A percentile compares a stretch with the other conserved stretches of the same genome.
These are phyloP conservation scores for Lithobates sylvaticus DNA, from an alignment of 2,797 vertebrate species.

Conservation along the genomic window DNA sequence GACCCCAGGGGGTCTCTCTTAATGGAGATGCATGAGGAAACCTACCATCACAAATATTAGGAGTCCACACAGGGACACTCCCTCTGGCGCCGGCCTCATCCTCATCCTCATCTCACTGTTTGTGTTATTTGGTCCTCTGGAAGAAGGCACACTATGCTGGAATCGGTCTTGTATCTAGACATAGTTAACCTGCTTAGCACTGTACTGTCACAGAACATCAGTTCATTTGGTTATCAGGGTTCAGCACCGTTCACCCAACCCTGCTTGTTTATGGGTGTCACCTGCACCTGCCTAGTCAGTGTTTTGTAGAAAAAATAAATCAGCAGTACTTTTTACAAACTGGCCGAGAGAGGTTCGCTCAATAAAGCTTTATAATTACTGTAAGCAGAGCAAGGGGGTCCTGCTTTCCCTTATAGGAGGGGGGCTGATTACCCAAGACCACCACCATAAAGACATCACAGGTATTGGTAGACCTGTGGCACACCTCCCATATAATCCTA, in stretches of 20 bases:
- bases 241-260: not conserved
- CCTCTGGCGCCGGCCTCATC: not conserved
- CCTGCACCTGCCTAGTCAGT: not conserved
- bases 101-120: slow-evolving; percentile 4
- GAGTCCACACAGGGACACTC: slow-evolving; percentile 5
- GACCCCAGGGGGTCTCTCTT: slow-evolving; percentile 1
- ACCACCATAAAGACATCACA: not conserved
- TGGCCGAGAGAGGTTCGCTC: not conserved
- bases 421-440: too few species aligned
- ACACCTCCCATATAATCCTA: too few species aligned
- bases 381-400: not conserved
- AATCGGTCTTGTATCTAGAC: not conserved
- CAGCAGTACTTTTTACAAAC: not conserved
- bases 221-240: not conserved
- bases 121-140: not conserved
- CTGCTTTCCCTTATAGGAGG: too few species aligned
- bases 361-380: not conserved
- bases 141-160: not conserved
- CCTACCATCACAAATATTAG: slow-evolving; percentile 17
- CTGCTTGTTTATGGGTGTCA: not conserved
- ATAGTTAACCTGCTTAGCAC: slow-evolving; percentile 33
- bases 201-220: slow-evolving; percentile 11
- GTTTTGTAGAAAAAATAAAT: not conserved
- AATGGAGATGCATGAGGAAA: slow-evolving; percentile 38
- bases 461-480: too few species aligned